These are phyloP conservation scores for Coluber constrictor DNA, from an alignment of 2,797 vertebrate genomes.

Conservation along the genomic window DNA sequence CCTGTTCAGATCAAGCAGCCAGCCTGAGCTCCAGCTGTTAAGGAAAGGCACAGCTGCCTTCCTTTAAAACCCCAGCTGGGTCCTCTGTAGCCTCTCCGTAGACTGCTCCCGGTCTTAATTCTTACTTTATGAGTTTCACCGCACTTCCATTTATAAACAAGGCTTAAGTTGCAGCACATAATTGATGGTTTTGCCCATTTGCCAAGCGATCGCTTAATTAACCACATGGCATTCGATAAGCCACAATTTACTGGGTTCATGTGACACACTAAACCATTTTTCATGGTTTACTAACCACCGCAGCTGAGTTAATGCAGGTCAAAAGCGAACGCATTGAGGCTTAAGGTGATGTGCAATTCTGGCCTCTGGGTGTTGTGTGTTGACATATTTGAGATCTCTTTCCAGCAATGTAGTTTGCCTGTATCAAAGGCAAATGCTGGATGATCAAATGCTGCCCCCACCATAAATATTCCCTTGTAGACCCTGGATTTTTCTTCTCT, in stretches of 20 bases:
- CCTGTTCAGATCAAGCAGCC: neutral
- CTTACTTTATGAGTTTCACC: neutral
- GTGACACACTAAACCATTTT: neutral
- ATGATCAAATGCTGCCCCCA: neutral
- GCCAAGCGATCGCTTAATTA: constrained; percentile 64
- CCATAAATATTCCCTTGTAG: neutral
- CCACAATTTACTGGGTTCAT: neutral
- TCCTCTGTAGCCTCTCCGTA: neutral
- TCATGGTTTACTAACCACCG: neutral
- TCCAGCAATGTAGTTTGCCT: neutral
- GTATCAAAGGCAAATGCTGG: neutral
- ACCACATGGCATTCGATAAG: constrained; percentile 46
- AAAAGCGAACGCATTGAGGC: neutral
- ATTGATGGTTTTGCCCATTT: neutral
- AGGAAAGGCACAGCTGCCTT: neutral
- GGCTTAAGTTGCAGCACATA: neutral
- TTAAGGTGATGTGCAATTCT: neutral
- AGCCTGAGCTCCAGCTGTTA: neutral
- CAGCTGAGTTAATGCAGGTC: neutral
- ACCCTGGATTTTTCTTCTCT: neutral
- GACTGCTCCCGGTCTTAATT: neutral
- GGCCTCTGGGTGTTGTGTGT: neutral
- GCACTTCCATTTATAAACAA: neutral
- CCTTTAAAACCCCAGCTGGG: neutral
- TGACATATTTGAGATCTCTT: neutral